These are phyloP conservation scores for Gadus chalcogrammus DNA, from an alignment of 2,113 vertebrate species.

Conservation along the genomic window DNA sequence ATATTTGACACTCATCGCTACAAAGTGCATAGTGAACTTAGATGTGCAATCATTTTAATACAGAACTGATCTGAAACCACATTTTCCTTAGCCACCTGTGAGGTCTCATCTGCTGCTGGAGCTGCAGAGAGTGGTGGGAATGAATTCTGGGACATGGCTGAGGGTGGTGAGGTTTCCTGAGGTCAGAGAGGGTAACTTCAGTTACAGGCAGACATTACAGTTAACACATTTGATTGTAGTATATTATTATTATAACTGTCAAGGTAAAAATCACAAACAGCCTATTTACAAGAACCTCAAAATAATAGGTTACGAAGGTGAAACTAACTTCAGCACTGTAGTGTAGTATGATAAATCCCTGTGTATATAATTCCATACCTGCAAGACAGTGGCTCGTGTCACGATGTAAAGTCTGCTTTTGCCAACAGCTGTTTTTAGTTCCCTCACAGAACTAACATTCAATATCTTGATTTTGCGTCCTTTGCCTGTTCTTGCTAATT, in stretches of 20 bases:
- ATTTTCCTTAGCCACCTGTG: not conserved
- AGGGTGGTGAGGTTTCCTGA: slow-evolving; percentile 11
- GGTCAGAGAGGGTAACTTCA: not conserved
- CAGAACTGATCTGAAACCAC: slow-evolving; percentile 2
- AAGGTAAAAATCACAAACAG: too few relatives aligned
- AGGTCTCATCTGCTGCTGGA: slow-evolving; percentile 17
- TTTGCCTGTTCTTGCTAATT: slow-evolving; percentile 15
- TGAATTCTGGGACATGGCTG: slow-evolving; percentile 19
- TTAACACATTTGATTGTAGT: slow-evolving; percentile 9
- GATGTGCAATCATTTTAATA: slow-evolving; percentile 3
- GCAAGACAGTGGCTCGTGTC: slow-evolving; percentile 13
- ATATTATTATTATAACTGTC: too few relatives aligned
- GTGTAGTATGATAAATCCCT: too few relatives aligned
- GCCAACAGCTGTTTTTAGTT: slow-evolving; percentile 13
- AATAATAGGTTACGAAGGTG: too few relatives aligned
- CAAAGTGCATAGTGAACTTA: slow-evolving; percentile 4
- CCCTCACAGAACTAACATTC: slow-evolving; percentile 18
- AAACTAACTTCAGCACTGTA: too few relatives aligned
- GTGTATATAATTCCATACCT: slow-evolving; percentile 16
- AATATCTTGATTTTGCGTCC: slow-evolving; percentile 13
- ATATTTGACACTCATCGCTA: not conserved
- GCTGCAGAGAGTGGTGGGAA: slow-evolving; percentile 9
- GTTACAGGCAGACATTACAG: slow-evolving; percentile 12
- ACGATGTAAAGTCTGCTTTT: slow-evolving; percentile 25
- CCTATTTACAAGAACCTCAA: too few relatives aligned